Evolutionary conservation across 1,140 invertebrate genomes (phyloP).

Genomic region (Coboldia fuscipes): DNA sequence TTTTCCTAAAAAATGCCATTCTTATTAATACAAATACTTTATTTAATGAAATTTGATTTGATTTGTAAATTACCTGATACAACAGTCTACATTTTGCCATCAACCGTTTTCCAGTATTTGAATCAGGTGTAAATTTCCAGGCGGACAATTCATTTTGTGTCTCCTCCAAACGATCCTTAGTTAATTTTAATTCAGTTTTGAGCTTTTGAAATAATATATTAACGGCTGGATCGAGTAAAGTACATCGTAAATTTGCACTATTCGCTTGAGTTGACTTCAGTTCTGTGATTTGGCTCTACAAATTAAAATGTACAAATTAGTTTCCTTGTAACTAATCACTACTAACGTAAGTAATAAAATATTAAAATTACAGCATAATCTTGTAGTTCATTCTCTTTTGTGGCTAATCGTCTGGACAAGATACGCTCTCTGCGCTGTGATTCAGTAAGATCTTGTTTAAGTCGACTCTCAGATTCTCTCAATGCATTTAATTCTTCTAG

Average conservation of each 20-base stretch:
- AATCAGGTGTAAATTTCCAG: conserved; percentile 98
- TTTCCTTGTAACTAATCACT: background rate
- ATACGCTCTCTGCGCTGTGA: conserved; percentile 76
- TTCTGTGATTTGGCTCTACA: conserved; percentile 79
- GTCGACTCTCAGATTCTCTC: conserved; percentile 59
- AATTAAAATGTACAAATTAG: conserved; percentile 1
- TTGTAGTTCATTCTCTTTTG: conserved; percentile 92
- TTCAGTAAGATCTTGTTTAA: conserved; percentile 62
- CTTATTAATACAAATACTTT: background rate
- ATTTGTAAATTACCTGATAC: conserved; percentile 36
- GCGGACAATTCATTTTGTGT: conserved; percentile 94
- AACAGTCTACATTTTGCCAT: conserved; percentile 93
- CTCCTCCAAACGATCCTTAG: conserved; percentile 82
- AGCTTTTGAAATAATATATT: conserved; percentile 85
- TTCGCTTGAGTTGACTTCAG: conserved; percentile 64
- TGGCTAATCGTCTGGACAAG: conserved; percentile 69
- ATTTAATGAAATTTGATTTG: background rate
- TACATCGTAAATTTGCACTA: conserved; percentile 53
- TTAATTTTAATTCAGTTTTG: conserved; percentile 72
- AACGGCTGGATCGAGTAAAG: conserved; percentile 83
- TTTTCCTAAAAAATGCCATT: conserved; percentile 54
- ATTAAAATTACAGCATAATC: conserved; percentile 71
- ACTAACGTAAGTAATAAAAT: background rate
- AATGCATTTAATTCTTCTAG: conserved; percentile 52
- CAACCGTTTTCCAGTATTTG: conserved; percentile 88